Evolutionary conservation across 2,113 vertebrate genomes (phyloP).

Genomic region (Caranx melampygus): DNA sequence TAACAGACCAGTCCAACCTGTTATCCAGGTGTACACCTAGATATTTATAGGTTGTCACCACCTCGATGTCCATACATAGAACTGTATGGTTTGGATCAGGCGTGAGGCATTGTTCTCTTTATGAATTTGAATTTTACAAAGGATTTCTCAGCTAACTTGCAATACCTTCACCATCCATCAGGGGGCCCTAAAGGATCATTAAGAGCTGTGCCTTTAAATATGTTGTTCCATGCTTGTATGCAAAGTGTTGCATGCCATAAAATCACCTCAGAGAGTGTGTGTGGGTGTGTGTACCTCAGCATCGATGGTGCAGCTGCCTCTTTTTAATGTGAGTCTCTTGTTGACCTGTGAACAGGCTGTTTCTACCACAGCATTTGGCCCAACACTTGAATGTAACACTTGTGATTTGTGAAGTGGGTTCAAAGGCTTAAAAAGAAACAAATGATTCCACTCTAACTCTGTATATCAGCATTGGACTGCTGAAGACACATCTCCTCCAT

Average conservation of each 20-base stretch:
- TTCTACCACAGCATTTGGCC: slow-evolving; percentile 31
- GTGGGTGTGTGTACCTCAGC: slow-evolving; percentile 19
- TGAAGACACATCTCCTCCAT: slow-evolving; percentile 2
- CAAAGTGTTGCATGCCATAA: slow-evolving; percentile 7
- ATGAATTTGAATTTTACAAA: no score
- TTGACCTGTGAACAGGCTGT: slow-evolving; percentile 27
- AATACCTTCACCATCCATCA: no score
- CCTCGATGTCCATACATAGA: no score
- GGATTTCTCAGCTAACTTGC: no score
- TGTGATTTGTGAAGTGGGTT: slow-evolving; percentile 31
- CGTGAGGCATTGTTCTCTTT: no score
- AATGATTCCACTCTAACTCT: slow-evolving; percentile 9
- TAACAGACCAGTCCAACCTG: no score
- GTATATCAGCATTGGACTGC: neutral
- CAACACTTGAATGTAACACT: slow-evolving; percentile 21
- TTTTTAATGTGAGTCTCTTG: slow-evolving; percentile 14
- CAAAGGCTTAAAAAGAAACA: slow-evolving; percentile 33
- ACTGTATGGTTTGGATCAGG: no score
- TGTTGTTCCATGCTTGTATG: neutral
- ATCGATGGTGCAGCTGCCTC: slow-evolving; percentile 5
- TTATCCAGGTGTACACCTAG: no score
- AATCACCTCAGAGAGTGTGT: neutral
- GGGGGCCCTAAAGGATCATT: no score
- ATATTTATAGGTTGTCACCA: no score
- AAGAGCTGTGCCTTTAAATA: no score